These are phyloP conservation scores for Pangasius macronema DNA, from an alignment of 2,797 vertebrate species.

Conservation along the genomic window DNA sequence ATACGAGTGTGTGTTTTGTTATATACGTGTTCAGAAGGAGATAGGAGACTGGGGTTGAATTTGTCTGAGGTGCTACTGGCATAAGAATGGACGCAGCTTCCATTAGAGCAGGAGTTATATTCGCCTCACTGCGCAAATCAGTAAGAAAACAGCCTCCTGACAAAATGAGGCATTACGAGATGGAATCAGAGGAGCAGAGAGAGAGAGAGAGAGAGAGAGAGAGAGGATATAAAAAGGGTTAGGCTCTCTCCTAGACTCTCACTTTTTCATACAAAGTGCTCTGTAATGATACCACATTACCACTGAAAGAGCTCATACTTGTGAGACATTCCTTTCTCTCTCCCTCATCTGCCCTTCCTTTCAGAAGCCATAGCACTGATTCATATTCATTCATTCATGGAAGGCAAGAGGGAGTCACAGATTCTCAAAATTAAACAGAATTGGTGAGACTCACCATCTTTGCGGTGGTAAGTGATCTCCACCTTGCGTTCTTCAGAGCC, in stretches of 20 bases:
- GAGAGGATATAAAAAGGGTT: neutral
- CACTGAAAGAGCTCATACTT: conserved; percentile 18
- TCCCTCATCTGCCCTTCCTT: neutral
- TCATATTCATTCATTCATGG: neutral
- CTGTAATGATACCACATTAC: conserved; percentile 35
- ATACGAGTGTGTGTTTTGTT: conserved; percentile 39
- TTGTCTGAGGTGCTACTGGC: conserved; percentile 32
- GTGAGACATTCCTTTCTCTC: conserved; percentile 1
- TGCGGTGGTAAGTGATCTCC: conserved; percentile 95
- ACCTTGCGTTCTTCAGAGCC: conserved; percentile 96
- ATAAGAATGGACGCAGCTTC: conserved; percentile 43
- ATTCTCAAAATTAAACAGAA: neutral
- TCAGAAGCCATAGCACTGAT: neutral
- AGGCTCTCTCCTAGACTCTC: neutral
- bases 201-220: conserved; percentile 22
- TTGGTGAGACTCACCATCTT: conserved; percentile 87
- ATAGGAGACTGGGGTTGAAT: conserved; percentile 26
- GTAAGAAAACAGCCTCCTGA: conserved; percentile 41
- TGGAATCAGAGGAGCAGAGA: neutral
- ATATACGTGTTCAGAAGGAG: conserved; percentile 48
- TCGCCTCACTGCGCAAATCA: conserved; percentile 51
- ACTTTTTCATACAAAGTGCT: conserved; percentile 30
- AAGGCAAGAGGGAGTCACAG: neutral
- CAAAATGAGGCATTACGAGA: conserved; percentile 48
- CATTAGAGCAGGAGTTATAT: conserved; percentile 35